phyloP scores from a whole-genome alignment of 2,113 vertebrate genomes.

The Podarcis raffonei region DNA sequence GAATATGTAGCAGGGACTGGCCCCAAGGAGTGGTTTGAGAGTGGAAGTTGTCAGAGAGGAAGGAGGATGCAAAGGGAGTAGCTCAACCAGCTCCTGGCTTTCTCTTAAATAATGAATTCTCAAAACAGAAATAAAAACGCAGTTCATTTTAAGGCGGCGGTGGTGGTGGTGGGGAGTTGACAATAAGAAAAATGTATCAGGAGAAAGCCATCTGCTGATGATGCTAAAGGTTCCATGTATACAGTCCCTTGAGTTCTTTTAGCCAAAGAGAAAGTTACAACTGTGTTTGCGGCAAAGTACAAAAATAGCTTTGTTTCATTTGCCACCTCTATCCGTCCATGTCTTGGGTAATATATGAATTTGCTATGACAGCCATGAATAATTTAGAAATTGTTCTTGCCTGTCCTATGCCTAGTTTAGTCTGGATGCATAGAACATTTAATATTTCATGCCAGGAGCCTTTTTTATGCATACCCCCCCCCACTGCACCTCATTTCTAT shows the following conservation, averaged over 20 bases:
- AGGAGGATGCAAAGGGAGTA: not conserved
- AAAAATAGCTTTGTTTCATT: conserved; percentile 16
- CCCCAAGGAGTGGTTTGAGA: not conserved
- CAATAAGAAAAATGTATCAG: not conserved
- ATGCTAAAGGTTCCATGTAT: not conserved
- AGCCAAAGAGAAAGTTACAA: not conserved
- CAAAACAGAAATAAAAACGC: not conserved
- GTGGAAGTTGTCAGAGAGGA: not conserved
- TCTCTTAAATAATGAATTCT: conserved; percentile 6
- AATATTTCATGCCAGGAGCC: conserved; percentile 25
- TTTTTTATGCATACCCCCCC: not conserved
- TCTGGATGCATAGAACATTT: conserved; percentile 1
- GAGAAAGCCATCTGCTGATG: not conserved
- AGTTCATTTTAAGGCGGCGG: not conserved
- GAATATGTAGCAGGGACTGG: not conserved
- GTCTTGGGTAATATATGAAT: not conserved
- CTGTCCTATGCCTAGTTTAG: not conserved
- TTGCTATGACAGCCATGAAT: not conserved
- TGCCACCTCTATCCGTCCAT: not conserved
- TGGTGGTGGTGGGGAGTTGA: not conserved
- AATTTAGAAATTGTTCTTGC: conserved; percentile 14
- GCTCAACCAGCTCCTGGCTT: not conserved
- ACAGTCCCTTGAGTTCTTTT: not conserved
- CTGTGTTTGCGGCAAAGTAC: not conserved
- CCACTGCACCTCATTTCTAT: not conserved